These are phyloP conservation scores for Haliclona indistincta DNA, from an alignment of 37 sponge, comb jelly and placozoan genomes.

Conservation along the genomic window DNA sequence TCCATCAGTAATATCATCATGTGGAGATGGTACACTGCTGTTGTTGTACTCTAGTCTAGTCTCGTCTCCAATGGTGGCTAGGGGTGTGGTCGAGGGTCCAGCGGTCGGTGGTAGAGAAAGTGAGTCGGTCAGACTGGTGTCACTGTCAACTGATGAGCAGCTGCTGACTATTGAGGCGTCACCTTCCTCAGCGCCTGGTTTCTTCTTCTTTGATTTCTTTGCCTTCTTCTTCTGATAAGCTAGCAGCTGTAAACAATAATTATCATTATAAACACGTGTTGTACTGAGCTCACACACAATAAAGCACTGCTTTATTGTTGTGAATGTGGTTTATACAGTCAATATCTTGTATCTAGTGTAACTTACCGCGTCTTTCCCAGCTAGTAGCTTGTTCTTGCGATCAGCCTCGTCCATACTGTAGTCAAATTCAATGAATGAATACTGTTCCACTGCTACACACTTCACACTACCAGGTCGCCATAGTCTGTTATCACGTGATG, in stretches of 20 bases:
- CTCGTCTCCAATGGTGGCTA: too few species aligned
- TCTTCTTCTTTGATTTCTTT: slow-evolving; percentile 27
- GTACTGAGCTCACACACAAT: background rate
- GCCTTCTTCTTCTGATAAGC: slow-evolving; percentile 41
- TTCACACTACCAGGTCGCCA: too few species aligned
- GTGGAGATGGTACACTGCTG: too few species aligned
- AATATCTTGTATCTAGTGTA: background rate
- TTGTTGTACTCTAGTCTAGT: too few species aligned
- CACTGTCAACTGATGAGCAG: too few species aligned
- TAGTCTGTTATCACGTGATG: too few species aligned
- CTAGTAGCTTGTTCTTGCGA: slow-evolving; percentile 43
- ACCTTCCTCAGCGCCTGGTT: background rate
- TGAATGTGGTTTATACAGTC: too few species aligned
- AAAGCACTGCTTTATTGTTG: background rate
- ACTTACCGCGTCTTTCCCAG: slow-evolving; percentile 73
- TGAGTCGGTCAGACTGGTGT: background rate
- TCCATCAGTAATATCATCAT: too few species aligned
- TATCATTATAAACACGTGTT: background rate
- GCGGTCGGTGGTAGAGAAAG: background rate
- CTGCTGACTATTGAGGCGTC: background rate
- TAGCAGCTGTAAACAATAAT: slow-evolving; percentile 8
- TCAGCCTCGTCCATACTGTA: slow-evolving; percentile 58
- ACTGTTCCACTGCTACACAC: too few species aligned
- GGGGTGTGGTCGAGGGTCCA: background rate
- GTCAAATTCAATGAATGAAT: too few species aligned